These are phyloP conservation scores for Caerostris darwini DNA, from an alignment of 1,140 invertebrate genomes.

Conservation along the genomic window DNA sequence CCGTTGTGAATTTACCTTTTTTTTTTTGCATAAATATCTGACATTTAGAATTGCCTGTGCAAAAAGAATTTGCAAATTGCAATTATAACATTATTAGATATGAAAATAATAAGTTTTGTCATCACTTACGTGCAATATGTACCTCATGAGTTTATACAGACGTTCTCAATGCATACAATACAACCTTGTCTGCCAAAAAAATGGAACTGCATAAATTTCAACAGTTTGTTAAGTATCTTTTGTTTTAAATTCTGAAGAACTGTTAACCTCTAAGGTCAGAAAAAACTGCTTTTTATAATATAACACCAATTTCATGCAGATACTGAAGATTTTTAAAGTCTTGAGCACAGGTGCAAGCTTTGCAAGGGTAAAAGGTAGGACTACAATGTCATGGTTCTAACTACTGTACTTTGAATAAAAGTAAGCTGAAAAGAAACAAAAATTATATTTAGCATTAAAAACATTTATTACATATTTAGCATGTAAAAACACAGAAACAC, in stretches of 20 bases:
- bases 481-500: neutral
- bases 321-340: conserved; percentile 75
- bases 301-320: conserved; percentile 77
- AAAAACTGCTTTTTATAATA: conserved; percentile 56
- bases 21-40: neutral
- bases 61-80: conserved; percentile 17
- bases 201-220: conserved; percentile 52
- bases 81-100: neutral
- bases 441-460: neutral
- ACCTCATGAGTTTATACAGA: conserved; percentile 30
- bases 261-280: conserved; percentile 52
- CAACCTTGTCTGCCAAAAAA: conserved; percentile 72
- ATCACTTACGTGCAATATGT: conserved; percentile 5
- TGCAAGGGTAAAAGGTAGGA: conserved; percentile 62
- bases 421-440: conserved; percentile 61
- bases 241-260: conserved; percentile 52
- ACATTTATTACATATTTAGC: neutral
- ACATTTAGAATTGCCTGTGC: neutral
- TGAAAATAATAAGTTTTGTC: neutral
- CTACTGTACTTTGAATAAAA: conserved; percentile 78
- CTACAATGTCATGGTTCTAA: conserved; percentile 77
- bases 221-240: conserved; percentile 55
- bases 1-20: neutral
- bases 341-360: conserved; percentile 77
- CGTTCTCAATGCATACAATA: neutral